Evolutionary conservation across 2,888 invertebrate species (phyloP).

Genomic region (Lapara coniferarum): DNA sequence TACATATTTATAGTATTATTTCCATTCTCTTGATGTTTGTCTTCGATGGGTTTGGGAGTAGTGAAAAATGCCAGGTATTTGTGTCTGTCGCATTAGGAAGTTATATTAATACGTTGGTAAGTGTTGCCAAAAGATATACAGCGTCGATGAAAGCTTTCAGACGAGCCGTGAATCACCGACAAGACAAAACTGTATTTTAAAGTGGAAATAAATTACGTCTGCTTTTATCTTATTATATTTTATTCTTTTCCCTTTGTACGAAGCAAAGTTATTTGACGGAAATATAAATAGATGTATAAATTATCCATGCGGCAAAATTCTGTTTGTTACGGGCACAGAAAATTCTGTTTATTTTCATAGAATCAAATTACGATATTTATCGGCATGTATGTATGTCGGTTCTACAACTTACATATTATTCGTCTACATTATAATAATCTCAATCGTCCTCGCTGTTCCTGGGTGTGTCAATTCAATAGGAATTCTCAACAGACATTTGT

Average conservation of each 20-base stretch:
- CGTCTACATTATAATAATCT: background rate
- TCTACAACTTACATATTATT: background rate
- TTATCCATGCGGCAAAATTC: no score
- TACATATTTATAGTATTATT: constrained; percentile 1
- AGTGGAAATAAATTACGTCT: constrained; percentile 20
- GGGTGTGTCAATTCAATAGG: constrained; percentile 1
- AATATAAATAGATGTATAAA: no score
- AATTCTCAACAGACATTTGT: background rate
- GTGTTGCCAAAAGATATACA: constrained; percentile 46
- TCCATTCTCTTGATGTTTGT: background rate
- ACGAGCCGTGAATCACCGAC: constrained; percentile 16
- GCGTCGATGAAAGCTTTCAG: constrained; percentile 23
- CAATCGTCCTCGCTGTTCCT: background rate
- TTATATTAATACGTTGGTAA: constrained; percentile 49
- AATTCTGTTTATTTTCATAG: no score
- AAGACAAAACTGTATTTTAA: constrained; percentile 24
- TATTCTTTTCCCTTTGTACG: constrained; percentile 1
- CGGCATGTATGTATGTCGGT: no score
- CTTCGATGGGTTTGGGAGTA: constrained; percentile 3
- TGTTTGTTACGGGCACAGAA: no score
- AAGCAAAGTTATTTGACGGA: background rate
- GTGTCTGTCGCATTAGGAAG: constrained; percentile 35
- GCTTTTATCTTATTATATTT: constrained; percentile 18
- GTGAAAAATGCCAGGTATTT: constrained; percentile 27
- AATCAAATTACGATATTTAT: no score